Percentiles rank a stretch among this genome's conserved stretches.
Conservation (phyloP, 1,140 invertebrate genomes). For the Cyclargus thomasi region DNA sequence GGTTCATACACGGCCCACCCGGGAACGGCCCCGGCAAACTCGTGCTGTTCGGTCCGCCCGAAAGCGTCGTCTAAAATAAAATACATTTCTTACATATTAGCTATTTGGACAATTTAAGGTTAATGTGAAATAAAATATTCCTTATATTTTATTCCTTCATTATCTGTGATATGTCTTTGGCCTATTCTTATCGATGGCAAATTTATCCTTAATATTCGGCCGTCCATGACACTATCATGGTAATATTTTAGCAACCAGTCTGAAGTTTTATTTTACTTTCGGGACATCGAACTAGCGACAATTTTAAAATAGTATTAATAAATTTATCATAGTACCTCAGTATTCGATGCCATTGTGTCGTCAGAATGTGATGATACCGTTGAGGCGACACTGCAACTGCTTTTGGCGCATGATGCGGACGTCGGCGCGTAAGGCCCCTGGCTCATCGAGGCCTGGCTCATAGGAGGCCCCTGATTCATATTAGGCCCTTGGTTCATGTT, state of each 20-base stretch:
- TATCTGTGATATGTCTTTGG: no score
- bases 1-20: conserved; percentile 65
- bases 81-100: neutral
- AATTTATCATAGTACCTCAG: conserved; percentile 35
- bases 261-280: no score
- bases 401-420: conserved; percentile 45
- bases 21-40: conserved; percentile 58
- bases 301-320: no score
- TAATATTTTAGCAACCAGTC: no score
- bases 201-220: no score
- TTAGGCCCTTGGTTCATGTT: conserved; percentile 32
- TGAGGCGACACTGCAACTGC: conserved; percentile 52
- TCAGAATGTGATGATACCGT: conserved; percentile 43
- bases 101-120: no score
- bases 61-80: conserved; percentile 54
- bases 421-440: conserved; percentile 58
- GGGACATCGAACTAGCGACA: no score
- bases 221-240: no score
- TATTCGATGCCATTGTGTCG: conserved; percentile 47
- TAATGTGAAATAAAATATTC: no score
- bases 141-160: no score
- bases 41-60: conserved; percentile 63
- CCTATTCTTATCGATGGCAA: no score
- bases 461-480: conserved; percentile 55
- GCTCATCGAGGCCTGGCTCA: conserved; percentile 39